Evolutionary conservation across 23 tunicate genomes (phyloP).

Genomic region (Halocynthia roretzi): DNA sequence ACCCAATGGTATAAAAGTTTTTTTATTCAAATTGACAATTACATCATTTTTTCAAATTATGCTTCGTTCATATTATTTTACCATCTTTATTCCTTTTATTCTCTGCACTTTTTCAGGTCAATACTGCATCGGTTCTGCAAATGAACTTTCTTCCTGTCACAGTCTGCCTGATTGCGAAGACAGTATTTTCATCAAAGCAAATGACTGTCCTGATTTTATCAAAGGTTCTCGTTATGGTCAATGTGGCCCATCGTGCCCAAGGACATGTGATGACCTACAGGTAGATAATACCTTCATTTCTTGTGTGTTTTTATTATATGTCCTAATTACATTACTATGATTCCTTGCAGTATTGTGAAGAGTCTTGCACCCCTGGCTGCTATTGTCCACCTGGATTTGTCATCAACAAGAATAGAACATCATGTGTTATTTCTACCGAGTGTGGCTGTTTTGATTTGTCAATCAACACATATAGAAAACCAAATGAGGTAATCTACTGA

Average conservation of each 20-base stretch:
- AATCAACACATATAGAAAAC: background rate
- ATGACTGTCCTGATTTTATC: background rate
- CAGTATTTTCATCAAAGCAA: background rate
- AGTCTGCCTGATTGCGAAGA: background rate
- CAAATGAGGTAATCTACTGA: slow-evolving; percentile 1
- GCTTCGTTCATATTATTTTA: too few relatives aligned
- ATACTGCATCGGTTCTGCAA: slow-evolving; percentile 1
- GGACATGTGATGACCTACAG: slow-evolving; percentile 20
- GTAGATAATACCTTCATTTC: background rate
- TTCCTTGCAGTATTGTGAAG: slow-evolving; percentile 12
- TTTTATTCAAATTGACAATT: too few relatives aligned
- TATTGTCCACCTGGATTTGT: slow-evolving; percentile 21
- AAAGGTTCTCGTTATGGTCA: background rate
- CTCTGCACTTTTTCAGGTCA: background rate
- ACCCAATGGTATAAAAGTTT: background rate
- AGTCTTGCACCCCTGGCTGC: slow-evolving; percentile 22
- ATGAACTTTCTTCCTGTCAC: background rate
- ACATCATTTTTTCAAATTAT: too few relatives aligned
- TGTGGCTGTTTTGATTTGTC: background rate
- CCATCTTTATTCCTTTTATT: too few relatives aligned
- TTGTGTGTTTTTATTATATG: background rate
- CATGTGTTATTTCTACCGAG: background rate
- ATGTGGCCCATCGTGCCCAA: slow-evolving; percentile 24
- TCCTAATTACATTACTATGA: background rate
- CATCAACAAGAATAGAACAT: slow-evolving; percentile 4